phyloP scores from a whole-genome alignment of 2,888 invertebrate species.

The Epinotia demarniana region DNA sequence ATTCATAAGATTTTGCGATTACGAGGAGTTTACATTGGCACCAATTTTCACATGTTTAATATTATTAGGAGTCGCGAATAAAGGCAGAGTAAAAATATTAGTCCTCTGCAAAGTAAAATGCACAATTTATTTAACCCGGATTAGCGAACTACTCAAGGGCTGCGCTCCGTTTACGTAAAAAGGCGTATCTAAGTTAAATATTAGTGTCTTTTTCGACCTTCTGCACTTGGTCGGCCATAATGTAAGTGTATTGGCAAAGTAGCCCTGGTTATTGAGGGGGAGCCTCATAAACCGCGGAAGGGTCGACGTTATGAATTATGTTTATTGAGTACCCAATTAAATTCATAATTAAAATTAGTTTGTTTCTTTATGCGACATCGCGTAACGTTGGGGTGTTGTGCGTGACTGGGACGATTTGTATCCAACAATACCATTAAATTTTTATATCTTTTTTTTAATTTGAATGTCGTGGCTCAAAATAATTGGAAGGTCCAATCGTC shows the following conservation, averaged over 20 bases:
- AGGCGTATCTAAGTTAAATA: not conserved
- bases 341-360: constrained; percentile 31
- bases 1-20: too few relatives aligned
- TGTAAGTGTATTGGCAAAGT: constrained; percentile 17
- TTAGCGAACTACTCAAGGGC: not conserved
- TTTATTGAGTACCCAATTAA: constrained; percentile 32
- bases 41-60: too few relatives aligned
- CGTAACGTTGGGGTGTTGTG: not conserved
- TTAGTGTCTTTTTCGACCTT: not conserved
- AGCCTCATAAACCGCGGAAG: not conserved
- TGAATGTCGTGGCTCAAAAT: too few relatives aligned
- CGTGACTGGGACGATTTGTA: not conserved
- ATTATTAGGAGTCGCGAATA: not conserved
- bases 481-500: too few relatives aligned
- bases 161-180: not conserved
- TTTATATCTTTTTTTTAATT: not conserved
- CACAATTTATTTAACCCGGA: not conserved
- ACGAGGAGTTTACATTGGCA: too few relatives aligned
- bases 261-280: constrained; percentile 14
- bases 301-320: constrained; percentile 25
- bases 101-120: not conserved
- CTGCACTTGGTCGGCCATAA: not conserved
- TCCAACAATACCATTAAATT: not conserved
- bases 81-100: not conserved
- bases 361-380: constrained; percentile 9